Percentiles rank a stretch among this genome's conserved stretches.
phyloP scores from a whole-genome alignment of 2,113 vertebrate species.

The Hylia prasina region DNA sequence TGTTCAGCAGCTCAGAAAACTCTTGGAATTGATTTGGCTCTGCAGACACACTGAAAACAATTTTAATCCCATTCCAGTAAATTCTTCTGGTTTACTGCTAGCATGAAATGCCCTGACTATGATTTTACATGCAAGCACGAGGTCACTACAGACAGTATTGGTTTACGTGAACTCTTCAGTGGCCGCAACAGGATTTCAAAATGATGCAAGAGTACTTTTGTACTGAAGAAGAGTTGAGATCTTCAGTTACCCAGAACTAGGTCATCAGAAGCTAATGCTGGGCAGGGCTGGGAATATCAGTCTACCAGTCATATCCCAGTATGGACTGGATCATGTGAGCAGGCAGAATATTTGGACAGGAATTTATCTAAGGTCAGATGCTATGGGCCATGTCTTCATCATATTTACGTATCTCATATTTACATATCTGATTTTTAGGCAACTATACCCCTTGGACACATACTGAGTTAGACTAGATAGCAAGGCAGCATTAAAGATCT shows the following conservation, averaged over 20 bases:
- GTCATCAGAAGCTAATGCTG: neutral
- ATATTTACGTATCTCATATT: neutral
- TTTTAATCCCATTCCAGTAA: constrained; percentile 9
- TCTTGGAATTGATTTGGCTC: constrained; percentile 1
- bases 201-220: neutral
- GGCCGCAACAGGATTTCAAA: neutral
- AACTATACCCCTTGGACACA: neutral
- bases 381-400: neutral
- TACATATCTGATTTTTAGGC: neutral
- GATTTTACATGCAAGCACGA: neutral
- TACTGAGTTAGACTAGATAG: neutral
- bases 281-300: neutral
- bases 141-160: neutral
- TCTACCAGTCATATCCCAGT: neutral
- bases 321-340: neutral
- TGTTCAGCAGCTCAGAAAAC: constrained; percentile 38
- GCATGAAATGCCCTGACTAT: neutral
- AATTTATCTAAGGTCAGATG: neutral
- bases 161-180: neutral
- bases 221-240: neutral
- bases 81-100: neutral
- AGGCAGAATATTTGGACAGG: neutral
- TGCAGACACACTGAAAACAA: neutral
- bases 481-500: neutral
- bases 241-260: neutral